Percentiles rank a stretch among this genome's conserved stretches.
Evolutionary conservation across 1,140 invertebrate genomes (phyloP).

Genomic region (Wasmannia auropunctata): DNA sequence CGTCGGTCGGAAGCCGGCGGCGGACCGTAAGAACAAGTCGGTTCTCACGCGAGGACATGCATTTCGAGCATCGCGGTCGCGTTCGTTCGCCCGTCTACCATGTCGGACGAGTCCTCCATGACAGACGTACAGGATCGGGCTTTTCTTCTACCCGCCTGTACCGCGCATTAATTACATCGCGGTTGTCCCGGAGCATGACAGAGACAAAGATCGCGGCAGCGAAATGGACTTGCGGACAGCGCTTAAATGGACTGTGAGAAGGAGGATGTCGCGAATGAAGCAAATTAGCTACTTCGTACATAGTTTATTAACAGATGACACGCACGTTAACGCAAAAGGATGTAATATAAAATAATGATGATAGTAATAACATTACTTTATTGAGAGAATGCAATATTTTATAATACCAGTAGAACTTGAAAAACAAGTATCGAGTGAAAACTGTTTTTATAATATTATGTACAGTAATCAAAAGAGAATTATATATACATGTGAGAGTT

Average conservation of each 20-base stretch:
- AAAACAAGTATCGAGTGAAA: not conserved
- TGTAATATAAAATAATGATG: not conserved
- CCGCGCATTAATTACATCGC: conserved; percentile 78
- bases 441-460: not conserved
- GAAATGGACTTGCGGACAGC: not conserved
- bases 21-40: conserved; percentile 71
- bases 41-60: conserved; percentile 80
- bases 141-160: conserved; percentile 71
- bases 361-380: not conserved
- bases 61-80: conserved; percentile 66
- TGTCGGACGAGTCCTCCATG: conserved; percentile 72
- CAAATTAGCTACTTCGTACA: conserved; percentile 9
- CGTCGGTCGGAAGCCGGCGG: conserved; percentile 52
- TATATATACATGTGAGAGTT: too few relatives aligned
- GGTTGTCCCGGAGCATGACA: conserved; percentile 35
- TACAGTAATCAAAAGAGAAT: not conserved
- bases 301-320: conserved; percentile 21
- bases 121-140: conserved; percentile 69
- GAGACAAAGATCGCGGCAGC: conserved; percentile 44
- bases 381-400: not conserved
- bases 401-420: not conserved
- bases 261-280: conserved; percentile 10
- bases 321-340: not conserved
- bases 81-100: conserved; percentile 51
- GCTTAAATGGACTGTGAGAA: conserved; percentile 20